Evolutionary conservation across 1,140 invertebrate species (phyloP).

Genomic region (Drosophila navojoa): DNA sequence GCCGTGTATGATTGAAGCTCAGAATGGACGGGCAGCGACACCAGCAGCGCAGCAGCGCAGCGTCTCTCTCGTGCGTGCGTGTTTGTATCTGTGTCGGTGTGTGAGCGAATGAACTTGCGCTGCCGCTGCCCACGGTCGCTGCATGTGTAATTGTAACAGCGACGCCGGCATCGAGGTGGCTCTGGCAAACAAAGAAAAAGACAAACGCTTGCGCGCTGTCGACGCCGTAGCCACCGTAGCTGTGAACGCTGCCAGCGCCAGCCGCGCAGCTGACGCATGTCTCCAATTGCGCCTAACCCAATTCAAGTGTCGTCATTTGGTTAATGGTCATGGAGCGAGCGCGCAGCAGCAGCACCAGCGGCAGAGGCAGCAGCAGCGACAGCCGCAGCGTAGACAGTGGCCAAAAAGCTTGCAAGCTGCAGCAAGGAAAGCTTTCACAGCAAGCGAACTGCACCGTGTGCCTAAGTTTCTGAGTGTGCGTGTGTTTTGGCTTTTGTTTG

Average conservation of each 20-base stretch:
- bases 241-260: not conserved
- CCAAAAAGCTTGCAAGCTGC: constrained; percentile 20
- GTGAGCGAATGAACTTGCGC: constrained; percentile 31
- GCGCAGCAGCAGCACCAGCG: not conserved
- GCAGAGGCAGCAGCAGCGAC: not conserved
- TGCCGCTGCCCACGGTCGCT: constrained; percentile 5
- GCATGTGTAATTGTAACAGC: constrained; percentile 35
- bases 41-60: not conserved
- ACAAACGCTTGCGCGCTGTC: constrained; percentile 21
- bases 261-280: constrained; percentile 54
- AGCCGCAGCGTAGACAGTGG: not conserved
- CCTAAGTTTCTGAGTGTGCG: not conserved
- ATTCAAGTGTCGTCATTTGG: constrained; percentile 66
- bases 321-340: constrained; percentile 54
- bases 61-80: not conserved
- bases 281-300: constrained; percentile 72
- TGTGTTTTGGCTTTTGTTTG: constrained; percentile 25
- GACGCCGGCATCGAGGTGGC: constrained; percentile 18
- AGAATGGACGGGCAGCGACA: constrained; percentile 53
- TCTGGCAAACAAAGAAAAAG: constrained; percentile 40
- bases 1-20: constrained; percentile 71
- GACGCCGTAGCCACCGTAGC: not conserved
- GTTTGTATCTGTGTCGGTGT: not conserved
- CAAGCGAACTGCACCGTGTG: constrained; percentile 10
- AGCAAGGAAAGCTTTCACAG: constrained; percentile 14